Evolutionary conservation across 2,113 vertebrate genomes (phyloP).

Genomic region (Leuciscus idus): DNA sequence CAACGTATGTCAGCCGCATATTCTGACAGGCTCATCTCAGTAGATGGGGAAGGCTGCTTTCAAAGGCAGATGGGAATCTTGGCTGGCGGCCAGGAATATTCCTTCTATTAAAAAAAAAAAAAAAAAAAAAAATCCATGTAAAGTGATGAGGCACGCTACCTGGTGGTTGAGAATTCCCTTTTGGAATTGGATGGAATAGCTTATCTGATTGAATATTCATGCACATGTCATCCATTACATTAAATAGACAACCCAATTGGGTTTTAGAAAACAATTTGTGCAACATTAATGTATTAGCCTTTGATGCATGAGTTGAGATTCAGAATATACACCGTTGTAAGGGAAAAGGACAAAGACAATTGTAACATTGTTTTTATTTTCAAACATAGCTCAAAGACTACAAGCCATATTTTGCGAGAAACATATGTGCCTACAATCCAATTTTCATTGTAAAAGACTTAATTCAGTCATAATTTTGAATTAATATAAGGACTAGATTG

Average conservation of each 20-base stretch:
- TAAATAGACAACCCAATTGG: slow-evolving; percentile 6
- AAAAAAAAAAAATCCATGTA: neutral
- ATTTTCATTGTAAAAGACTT: too few species aligned
- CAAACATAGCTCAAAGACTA: neutral
- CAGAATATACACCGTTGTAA: neutral
- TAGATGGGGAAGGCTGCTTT: slow-evolving; percentile 20
- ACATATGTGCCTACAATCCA: neutral
- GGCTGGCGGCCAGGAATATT: slow-evolving; percentile 5
- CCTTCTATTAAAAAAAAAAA: neutral
- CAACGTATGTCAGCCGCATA: slow-evolving; percentile 1
- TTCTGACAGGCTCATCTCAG: slow-evolving; percentile 38
- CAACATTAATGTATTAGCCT: neutral
- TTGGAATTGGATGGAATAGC: neutral
- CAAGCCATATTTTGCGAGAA: neutral
- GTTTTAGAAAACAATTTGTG: neutral
- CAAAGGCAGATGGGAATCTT: slow-evolving; percentile 35
- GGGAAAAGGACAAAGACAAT: neutral
- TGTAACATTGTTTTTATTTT: neutral
- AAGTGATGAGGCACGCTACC: neutral
- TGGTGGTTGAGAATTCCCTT: neutral
- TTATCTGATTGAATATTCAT: slow-evolving; percentile 1
- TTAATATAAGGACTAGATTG: too few species aligned
- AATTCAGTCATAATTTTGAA: too few species aligned
- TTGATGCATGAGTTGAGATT: neutral
- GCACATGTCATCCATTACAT: slow-evolving; percentile 4